Evolutionary conservation across 2,797 vertebrate species (phyloP).

Genomic region (Poeciliopsis gracilis): DNA sequence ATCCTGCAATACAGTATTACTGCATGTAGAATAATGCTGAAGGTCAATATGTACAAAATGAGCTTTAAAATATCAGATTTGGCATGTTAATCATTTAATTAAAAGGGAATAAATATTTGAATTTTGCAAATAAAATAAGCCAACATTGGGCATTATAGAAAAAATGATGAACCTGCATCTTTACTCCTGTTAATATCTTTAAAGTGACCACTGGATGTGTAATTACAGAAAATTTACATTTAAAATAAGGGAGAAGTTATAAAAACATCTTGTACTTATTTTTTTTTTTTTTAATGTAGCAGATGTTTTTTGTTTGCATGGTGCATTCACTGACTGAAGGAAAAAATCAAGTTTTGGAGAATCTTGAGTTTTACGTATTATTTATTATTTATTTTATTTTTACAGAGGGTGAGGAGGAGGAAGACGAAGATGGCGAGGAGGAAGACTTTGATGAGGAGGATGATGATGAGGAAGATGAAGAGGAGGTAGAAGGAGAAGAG

Average conservation of each 20-base stretch:
- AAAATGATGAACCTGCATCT: not conserved
- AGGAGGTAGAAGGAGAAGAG: slow-evolving; percentile 86
- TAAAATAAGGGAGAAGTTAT: not conserved
- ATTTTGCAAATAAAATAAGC: not conserved
- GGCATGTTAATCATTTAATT: not conserved
- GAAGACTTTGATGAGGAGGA: slow-evolving; percentile 87
- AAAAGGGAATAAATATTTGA: not conserved
- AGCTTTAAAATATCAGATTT: not conserved
- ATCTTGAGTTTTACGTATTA: not conserved
- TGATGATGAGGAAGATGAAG: slow-evolving; percentile 86
- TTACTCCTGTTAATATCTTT: not conserved
- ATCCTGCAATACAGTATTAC: not conserved
- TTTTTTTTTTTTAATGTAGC: not conserved
- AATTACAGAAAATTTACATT: not conserved
- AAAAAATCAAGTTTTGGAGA: not conserved
- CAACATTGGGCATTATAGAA: not conserved
- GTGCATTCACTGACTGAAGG: not conserved
- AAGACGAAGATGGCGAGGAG: slow-evolving; percentile 86
- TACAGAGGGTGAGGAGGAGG: slow-evolving; percentile 86
- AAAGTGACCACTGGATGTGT: not conserved
- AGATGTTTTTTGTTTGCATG: not conserved
- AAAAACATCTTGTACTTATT: not conserved
- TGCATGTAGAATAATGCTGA: not conserved
- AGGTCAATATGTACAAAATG: not conserved
- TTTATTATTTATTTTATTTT: slow-evolving; percentile 10